Percentiles rank a stretch among this genome's conserved stretches.
These are phyloP conservation scores for Drosophila novamexicana DNA, from an alignment of 1,140 invertebrate genomes.

Conservation along the genomic window DNA sequence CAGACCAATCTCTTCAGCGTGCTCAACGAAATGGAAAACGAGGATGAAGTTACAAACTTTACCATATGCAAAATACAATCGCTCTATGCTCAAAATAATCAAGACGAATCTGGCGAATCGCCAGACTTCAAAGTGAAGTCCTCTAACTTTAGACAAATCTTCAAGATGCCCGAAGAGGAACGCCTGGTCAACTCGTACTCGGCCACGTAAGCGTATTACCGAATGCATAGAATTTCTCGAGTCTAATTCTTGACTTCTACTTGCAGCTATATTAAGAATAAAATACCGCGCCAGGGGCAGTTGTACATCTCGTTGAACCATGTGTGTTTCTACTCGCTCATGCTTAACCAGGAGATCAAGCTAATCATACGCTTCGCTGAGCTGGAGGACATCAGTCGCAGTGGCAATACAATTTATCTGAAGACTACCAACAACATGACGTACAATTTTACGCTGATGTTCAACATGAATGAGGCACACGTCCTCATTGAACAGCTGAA, in stretches of 20 bases:
- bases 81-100: constrained; percentile 75
- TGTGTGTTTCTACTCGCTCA: constrained; percentile 97
- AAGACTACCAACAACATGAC: constrained; percentile 82
- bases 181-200: constrained; percentile 97
- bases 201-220: constrained; percentile 90
- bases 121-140: constrained; percentile 78
- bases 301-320: constrained; percentile 98
- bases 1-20: constrained; percentile 94
- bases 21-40: constrained; percentile 95
- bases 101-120: constrained; percentile 74
- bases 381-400: constrained; percentile 69
- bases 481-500: constrained; percentile 96
- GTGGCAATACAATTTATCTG: constrained; percentile 74
- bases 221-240: neutral
- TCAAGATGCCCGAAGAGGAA: constrained; percentile 96
- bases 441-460: constrained; percentile 88
- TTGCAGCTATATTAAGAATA: constrained; percentile 96
- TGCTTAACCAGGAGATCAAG: constrained; percentile 95
- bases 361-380: constrained; percentile 89
- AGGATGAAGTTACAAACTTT: constrained; percentile 97
- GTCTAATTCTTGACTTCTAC: neutral
- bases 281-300: constrained; percentile 97
- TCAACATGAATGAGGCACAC: constrained; percentile 95
- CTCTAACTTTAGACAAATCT: constrained; percentile 93
- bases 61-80: constrained; percentile 98